These are phyloP conservation scores for Crypturellus tataupa DNA, from an alignment of 2,797 vertebrate species.

Conservation along the genomic window DNA sequence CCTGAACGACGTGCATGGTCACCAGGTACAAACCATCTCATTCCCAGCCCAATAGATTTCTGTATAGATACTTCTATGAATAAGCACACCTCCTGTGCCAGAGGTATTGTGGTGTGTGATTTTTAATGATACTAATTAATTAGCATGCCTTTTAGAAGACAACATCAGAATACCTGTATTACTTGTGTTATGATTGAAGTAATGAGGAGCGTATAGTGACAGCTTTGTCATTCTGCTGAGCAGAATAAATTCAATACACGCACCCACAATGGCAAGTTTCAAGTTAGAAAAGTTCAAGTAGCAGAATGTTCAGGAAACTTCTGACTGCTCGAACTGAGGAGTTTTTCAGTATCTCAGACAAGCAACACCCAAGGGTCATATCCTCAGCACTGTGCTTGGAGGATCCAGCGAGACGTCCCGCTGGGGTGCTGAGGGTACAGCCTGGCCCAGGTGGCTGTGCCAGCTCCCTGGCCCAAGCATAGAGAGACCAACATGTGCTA, in stretches of 20 bases:
- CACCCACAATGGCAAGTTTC: background rate
- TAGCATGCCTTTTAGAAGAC: background rate
- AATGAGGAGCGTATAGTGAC: background rate
- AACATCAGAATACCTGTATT: background rate
- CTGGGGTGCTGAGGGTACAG: accelerated
- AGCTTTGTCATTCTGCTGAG: background rate
- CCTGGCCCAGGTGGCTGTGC: background rate
- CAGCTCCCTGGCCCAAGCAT: background rate
- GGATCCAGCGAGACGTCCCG: background rate
- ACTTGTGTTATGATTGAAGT: background rate
- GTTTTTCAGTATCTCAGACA: background rate
- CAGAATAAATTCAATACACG: background rate
- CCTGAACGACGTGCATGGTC: accelerated
- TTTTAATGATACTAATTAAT: constrained; percentile 1
- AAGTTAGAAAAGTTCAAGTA: background rate
- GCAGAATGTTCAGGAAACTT: background rate
- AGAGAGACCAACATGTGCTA: accelerated
- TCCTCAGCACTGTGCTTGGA: accelerated
- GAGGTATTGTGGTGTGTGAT: background rate
- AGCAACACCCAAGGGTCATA: background rate
- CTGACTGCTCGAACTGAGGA: background rate
- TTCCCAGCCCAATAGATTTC: background rate
- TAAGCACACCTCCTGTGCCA: background rate
- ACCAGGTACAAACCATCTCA: background rate
- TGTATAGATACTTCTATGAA: background rate